These are phyloP conservation scores for Sanderia malayensis DNA, from an alignment of 30 jellyfish, hydroid and myxozoan species.

Conservation along the genomic window DNA sequence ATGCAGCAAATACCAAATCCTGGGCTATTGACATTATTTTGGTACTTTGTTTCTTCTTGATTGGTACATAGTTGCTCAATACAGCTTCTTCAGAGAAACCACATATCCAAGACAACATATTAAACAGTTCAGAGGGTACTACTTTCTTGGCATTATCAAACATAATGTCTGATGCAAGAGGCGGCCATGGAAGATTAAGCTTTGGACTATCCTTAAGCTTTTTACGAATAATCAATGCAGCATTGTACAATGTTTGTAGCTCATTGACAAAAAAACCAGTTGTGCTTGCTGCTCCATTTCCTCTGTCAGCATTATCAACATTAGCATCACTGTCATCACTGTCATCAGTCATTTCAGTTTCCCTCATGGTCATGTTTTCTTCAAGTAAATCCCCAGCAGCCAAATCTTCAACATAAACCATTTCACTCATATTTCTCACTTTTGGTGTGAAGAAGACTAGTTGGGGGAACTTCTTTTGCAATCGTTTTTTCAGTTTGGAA, in stretches of 20 bases:
- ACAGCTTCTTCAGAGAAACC: conserved; percentile 43
- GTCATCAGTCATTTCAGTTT: conserved; percentile 21
- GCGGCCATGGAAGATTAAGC: conserved; percentile 37
- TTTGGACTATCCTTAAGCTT: conserved; percentile 8
- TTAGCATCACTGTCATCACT: not conserved
- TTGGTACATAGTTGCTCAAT: not conserved
- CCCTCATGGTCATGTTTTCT: conserved; percentile 2
- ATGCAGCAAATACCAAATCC: conserved; percentile 39
- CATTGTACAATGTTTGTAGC: conserved; percentile 6
- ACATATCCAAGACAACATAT: conserved; percentile 5
- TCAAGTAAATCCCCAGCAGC: conserved; percentile 7
- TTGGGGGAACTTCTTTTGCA: conserved; percentile 13
- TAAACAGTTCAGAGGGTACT: conserved; percentile 24
- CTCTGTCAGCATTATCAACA: not conserved
- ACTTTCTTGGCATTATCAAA: conserved; percentile 10
- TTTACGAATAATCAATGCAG: conserved; percentile 7
- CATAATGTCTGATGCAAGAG: conserved; percentile 7
- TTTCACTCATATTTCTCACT: conserved; percentile 1
- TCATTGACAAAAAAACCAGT: not conserved
- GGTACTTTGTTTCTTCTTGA: not conserved
- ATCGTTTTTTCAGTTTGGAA: conserved; percentile 10
- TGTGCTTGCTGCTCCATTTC: conserved; percentile 12
- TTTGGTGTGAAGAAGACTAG: conserved; percentile 8
- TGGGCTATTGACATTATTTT: conserved; percentile 41
- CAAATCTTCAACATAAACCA: conserved; percentile 9